A percentile compares a stretch with the other conserved stretches of the same genome.
Evolutionary conservation across 2,113 vertebrate genomes (phyloP).

Genomic region (Prunella fulvescens): DNA sequence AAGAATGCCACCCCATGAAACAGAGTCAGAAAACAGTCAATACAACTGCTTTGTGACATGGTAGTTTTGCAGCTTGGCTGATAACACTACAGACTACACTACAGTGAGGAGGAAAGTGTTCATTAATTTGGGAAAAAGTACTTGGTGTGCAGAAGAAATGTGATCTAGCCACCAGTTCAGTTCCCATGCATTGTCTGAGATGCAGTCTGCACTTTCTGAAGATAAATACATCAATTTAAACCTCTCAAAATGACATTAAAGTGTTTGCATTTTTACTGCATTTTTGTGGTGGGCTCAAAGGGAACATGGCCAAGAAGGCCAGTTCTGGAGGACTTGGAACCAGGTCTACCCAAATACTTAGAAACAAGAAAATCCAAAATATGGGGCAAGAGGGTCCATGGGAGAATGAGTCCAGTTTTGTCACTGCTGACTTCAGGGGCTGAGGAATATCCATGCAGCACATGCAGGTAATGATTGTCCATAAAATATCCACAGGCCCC

Average conservation of each 20-base stretch:
- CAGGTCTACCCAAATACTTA: not conserved
- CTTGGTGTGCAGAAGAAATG: not conserved
- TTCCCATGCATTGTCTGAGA: not conserved
- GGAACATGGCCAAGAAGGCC: not conserved
- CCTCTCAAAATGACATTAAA: not conserved
- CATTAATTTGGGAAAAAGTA: not conserved
- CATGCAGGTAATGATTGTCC: not conserved
- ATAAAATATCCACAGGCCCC: not conserved
- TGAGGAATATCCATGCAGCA: not conserved
- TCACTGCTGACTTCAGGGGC: not conserved
- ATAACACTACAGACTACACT: not conserved
- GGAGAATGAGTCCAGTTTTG: not conserved
- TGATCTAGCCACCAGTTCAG: fast-evolving
- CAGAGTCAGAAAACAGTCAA: not conserved
- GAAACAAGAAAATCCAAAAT: not conserved
- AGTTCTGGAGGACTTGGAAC: not conserved
- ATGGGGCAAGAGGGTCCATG: not conserved
- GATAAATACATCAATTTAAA: not conserved
- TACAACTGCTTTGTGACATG: not conserved
- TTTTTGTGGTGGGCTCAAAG: not conserved
- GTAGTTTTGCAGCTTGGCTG: not conserved
- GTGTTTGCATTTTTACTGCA: not conserved
- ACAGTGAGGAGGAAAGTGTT: not conserved
- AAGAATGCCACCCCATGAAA: not conserved
- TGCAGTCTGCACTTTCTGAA: not conserved